Conservation (phyloP, 2,888 invertebrate species). For the Magallana nippona region DNA sequence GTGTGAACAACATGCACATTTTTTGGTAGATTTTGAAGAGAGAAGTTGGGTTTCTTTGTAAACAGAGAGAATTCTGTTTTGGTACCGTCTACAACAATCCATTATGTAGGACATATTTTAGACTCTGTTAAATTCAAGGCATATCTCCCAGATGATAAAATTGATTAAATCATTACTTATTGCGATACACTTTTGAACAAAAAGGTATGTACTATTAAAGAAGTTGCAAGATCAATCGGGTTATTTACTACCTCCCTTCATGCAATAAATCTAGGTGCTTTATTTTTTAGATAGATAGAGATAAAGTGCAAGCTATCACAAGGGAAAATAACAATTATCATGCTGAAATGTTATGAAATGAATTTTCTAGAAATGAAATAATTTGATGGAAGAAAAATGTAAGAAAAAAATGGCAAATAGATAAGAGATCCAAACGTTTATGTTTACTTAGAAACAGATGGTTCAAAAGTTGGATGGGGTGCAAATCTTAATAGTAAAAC, state of each 20-base stretch:
- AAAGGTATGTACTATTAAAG: neutral
- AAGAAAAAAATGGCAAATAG: neutral
- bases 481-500: neutral
- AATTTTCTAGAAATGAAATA: constrained; percentile 25
- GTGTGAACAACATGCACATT: constrained; percentile 34
- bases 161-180: constrained; percentile 34
- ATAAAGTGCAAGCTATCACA: constrained; percentile 4
- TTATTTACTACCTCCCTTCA: neutral
- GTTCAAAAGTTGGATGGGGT: neutral
- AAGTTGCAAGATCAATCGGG: constrained; percentile 33
- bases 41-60: constrained; percentile 35
- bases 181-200: neutral
- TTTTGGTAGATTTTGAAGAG: constrained; percentile 35
- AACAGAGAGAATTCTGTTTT: constrained; percentile 47
- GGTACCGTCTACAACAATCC: constrained; percentile 29
- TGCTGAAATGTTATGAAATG: neutral
- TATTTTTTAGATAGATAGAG: constrained; percentile 37
- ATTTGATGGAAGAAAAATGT: constrained; percentile 33
- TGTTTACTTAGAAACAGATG: constrained; percentile 6
- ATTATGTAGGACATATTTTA: constrained; percentile 45
- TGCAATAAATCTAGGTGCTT: constrained; percentile 16
- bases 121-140: constrained; percentile 52
- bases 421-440: neutral
- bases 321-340: constrained; percentile 5
- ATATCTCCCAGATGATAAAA: constrained; percentile 49